Conservation (phyloP, 2,113 vertebrate species). For the Nannobrachium achirus region DNA sequence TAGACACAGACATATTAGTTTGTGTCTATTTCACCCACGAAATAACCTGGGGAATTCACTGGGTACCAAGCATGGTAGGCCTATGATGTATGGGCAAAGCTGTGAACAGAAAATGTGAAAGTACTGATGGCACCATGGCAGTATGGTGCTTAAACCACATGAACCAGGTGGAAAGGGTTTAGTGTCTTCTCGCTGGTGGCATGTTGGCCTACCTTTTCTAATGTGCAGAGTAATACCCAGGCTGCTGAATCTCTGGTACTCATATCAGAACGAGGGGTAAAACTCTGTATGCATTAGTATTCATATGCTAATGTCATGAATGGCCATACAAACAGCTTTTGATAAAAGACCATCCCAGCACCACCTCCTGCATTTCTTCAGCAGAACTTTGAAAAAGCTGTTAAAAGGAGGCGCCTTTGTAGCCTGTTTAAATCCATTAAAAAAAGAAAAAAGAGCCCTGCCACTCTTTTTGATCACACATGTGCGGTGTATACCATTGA, state of each 20-base stretch:
- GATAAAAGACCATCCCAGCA: not conserved
- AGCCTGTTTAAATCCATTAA: conserved; percentile 8
- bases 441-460: conserved; percentile 36
- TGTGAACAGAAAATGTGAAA: no score
- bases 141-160: no score
- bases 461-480: conserved; percentile 50
- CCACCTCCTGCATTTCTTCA: conserved; percentile 1
- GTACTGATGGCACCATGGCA: no score
- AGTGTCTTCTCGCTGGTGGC: conserved; percentile 1
- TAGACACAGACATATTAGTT: no score
- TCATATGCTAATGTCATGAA: not conserved
- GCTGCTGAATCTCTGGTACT: not conserved
- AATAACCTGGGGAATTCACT: no score
- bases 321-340: not conserved
- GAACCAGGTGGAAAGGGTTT: no score
- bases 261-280: not conserved
- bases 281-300: not conserved
- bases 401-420: conserved; percentile 2
- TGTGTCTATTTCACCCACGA: no score
- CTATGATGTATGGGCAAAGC: no score
- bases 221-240: not conserved
- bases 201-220: not conserved
- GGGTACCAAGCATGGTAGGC: no score
- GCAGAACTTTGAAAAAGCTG: conserved; percentile 4
- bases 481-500: conserved; percentile 43